Conservation (phyloP, 2,888 invertebrate species). For the Coelogynopora nodosa region DNA sequence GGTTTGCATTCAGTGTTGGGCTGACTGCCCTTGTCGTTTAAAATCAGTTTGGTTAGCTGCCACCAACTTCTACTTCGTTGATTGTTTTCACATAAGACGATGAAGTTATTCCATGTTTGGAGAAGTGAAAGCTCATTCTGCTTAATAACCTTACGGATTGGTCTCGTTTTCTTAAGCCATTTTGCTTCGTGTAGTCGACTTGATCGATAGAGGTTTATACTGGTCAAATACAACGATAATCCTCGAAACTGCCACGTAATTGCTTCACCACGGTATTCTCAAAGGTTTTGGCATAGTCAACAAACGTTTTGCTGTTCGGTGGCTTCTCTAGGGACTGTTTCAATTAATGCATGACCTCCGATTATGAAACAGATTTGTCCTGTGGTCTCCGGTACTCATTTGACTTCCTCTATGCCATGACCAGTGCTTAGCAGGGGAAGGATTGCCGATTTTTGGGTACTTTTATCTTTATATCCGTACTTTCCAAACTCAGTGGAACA, state of each 20-base stretch:
- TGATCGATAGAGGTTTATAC: constrained; percentile 41
- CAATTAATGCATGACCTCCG: constrained; percentile 46
- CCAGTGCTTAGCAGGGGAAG: not conserved
- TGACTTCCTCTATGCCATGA: not conserved
- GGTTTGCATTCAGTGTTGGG: constrained; percentile 5
- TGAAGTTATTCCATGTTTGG: constrained; percentile 45
- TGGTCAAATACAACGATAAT: constrained; percentile 46
- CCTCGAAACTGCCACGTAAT: constrained; percentile 25
- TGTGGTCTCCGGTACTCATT: not conserved
- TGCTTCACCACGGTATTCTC: constrained; percentile 14
- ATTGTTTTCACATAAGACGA: constrained; percentile 45
- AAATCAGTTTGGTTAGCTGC: constrained; percentile 9
- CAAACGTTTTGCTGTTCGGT: constrained; percentile 39
- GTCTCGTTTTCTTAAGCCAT: constrained; percentile 36
- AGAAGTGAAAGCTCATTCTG: constrained; percentile 42
- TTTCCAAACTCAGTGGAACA: not conserved
- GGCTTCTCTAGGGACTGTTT: constrained; percentile 44
- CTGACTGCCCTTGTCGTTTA: not conserved
- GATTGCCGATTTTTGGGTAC: not conserved
- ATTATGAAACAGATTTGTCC: not conserved
- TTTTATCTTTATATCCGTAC: constrained; percentile 16
- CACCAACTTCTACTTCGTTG: not conserved
- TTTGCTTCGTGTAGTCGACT: constrained; percentile 40
- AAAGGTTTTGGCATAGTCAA: constrained; percentile 44
- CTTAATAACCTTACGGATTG: constrained; percentile 4